These are phyloP conservation scores for Myotis yumanensis DNA, from an alignment of 2,113 vertebrate species.

Conservation along the genomic window DNA sequence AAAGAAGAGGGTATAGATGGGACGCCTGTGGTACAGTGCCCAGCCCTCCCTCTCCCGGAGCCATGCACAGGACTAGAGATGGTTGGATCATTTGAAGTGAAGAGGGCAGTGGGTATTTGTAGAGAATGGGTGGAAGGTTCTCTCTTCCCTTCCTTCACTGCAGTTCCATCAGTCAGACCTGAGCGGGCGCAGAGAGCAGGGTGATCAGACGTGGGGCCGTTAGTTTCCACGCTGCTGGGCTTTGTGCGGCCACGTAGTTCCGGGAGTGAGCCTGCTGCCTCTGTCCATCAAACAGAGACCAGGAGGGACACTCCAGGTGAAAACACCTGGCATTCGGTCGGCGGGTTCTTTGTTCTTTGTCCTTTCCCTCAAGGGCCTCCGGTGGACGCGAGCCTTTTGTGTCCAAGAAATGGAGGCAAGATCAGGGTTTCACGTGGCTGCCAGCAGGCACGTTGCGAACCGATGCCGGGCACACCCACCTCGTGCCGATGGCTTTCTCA, in stretches of 20 bases:
- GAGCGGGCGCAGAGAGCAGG: neutral
- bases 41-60: neutral
- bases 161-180: neutral
- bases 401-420: neutral
- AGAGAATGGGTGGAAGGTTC: neutral
- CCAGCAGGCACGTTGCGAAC: neutral
- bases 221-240: neutral
- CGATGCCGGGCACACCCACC: no score
- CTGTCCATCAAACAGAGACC: neutral
- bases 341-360: neutral
- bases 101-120: neutral
- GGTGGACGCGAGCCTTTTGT: no score
- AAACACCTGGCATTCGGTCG: neutral
- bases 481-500: neutral
- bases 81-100: neutral
- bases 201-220: neutral
- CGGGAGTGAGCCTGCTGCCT: neutral
- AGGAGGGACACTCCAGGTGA: neutral
- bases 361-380: neutral
- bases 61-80: neutral
- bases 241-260: accelerated
- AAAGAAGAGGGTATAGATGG: neutral
- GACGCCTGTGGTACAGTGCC: accelerated
- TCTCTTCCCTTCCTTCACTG: neutral
- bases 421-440: neutral